These are phyloP conservation scores for Motacilla tschutschensis DNA, from an alignment of 2,113 vertebrate species.

Conservation along the genomic window DNA sequence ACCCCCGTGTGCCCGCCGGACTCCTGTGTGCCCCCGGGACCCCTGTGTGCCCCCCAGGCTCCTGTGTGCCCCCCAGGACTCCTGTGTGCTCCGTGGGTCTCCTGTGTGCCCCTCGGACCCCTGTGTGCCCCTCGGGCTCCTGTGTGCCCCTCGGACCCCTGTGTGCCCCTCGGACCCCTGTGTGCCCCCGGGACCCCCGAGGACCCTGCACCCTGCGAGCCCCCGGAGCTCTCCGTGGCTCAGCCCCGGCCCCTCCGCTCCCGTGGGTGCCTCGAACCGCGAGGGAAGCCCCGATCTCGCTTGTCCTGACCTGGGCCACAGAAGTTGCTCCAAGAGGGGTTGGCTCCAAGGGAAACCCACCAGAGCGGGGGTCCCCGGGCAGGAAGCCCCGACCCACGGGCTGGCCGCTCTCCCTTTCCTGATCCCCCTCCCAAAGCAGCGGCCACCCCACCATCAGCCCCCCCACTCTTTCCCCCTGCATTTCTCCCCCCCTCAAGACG, in stretches of 20 bases:
- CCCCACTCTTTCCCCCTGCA: not conserved
- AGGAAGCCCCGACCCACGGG: not conserved
- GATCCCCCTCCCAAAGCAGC: not conserved
- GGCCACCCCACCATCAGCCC: not conserved
- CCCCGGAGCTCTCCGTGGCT: not conserved
- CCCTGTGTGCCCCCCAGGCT: not conserved
- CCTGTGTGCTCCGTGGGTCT: not conserved
- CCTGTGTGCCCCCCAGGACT: not conserved
- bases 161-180: not conserved
- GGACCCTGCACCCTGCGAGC: not conserved
- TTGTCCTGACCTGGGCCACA: not conserved
- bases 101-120: fast-evolving
- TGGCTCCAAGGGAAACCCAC: not conserved
- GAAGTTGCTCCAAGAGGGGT: not conserved
- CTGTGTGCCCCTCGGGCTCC: too few relatives aligned
- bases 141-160: not conserved
- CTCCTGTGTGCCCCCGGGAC: not conserved
- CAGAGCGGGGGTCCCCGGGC: not conserved
- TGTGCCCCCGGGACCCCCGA: not conserved
- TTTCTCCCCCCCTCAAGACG: not conserved
- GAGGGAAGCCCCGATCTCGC: not conserved
- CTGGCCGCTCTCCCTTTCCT: not conserved
- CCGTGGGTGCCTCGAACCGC: not conserved
- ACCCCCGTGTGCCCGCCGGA: not conserved
- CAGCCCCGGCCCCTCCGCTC: not conserved